A percentile compares a stretch with the other conserved stretches of the same genome.
Evolutionary conservation across 2,888 invertebrate genomes (phyloP).

Genomic region (Raillietiella orientalis): DNA sequence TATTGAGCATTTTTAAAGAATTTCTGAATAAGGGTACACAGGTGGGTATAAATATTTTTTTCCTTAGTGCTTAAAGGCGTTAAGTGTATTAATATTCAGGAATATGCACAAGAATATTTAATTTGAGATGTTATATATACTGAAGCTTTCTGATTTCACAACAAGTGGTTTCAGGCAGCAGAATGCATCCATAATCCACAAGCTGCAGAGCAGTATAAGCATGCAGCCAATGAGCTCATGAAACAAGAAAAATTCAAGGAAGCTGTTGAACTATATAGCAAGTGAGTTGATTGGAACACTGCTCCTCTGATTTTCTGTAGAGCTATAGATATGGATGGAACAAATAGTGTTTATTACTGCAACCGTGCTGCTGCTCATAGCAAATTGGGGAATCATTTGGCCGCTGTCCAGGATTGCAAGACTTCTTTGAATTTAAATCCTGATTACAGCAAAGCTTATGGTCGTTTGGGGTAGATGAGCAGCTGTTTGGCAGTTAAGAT

Average conservation of each 20-base stretch:
- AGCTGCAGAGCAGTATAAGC: constrained; percentile 53
- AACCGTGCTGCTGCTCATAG: constrained; percentile 88
- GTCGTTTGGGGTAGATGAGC: constrained; percentile 40
- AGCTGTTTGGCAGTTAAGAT: constrained; percentile 1
- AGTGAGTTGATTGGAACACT: constrained; percentile 12
- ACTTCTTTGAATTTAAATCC: constrained; percentile 62
- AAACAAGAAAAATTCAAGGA: constrained; percentile 41
- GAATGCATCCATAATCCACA: too few species aligned
- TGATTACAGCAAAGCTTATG: constrained; percentile 76
- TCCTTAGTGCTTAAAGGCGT: too few species aligned
- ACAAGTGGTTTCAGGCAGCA: constrained; percentile 9
- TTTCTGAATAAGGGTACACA: too few species aligned
- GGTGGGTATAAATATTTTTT: too few species aligned
- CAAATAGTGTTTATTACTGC: constrained; percentile 80
- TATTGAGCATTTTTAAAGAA: too few species aligned
- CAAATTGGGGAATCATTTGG: constrained; percentile 45
- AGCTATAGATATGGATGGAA: constrained; percentile 54
- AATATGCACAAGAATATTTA: not conserved
- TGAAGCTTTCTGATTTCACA: not conserved
- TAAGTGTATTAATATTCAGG: not conserved
- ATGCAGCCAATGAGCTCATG: constrained; percentile 63
- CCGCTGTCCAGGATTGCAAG: constrained; percentile 65
- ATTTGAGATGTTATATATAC: not conserved
- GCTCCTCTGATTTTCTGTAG: constrained; percentile 17
- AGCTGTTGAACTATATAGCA: constrained; percentile 48